Conservation (phyloP, 2,113 vertebrate species). For the Nannobrachium achirus region DNA sequence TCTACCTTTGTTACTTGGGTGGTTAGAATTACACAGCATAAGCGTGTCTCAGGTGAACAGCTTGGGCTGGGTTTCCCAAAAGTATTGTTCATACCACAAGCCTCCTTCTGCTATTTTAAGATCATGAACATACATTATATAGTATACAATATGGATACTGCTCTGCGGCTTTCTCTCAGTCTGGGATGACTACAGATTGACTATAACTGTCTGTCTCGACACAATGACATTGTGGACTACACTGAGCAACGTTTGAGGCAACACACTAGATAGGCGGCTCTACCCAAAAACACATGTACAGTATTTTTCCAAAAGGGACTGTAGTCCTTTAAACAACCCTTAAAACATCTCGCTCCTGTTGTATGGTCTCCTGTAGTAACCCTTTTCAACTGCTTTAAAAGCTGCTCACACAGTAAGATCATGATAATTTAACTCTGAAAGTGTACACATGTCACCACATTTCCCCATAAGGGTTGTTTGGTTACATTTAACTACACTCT, state of each 20-base stretch:
- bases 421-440: too few relatives aligned
- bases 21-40: constrained; percentile 45
- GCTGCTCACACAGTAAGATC: too few relatives aligned
- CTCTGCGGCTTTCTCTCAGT: constrained; percentile 55
- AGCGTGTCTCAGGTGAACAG: constrained; percentile 49
- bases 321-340: too few relatives aligned
- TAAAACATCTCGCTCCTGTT: too few relatives aligned
- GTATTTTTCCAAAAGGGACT: too few relatives aligned
- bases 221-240: constrained; percentile 6
- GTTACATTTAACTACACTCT: too few relatives aligned
- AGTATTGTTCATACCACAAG: constrained; percentile 37
- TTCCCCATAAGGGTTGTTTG: too few relatives aligned
- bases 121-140: constrained; percentile 17
- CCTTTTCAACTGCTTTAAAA: too few relatives aligned
- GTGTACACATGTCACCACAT: too few relatives aligned
- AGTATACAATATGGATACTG: neutral
- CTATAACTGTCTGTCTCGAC: constrained; percentile 39
- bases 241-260: constrained; percentile 34
- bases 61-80: constrained; percentile 44
- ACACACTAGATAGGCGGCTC: neutral
- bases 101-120: constrained; percentile 26
- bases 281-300: too few relatives aligned
- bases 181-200: constrained; percentile 53
- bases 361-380: too few relatives aligned
- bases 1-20: constrained; percentile 28